phyloP scores from a whole-genome alignment of 2,888 invertebrate genomes.

The Dolichomitus sp. region DNA sequence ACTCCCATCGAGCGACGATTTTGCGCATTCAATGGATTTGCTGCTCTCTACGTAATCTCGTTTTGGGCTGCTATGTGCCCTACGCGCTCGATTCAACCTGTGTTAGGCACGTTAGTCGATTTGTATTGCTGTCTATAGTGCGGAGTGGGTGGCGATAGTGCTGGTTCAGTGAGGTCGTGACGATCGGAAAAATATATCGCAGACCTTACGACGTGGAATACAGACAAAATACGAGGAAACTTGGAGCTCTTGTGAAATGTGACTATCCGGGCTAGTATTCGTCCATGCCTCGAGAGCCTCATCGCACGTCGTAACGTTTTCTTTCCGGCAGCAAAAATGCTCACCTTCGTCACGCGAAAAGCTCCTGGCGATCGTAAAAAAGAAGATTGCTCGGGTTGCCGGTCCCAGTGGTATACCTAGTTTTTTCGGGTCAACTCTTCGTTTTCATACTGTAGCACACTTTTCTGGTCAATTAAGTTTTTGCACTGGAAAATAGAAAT shows the following conservation, averaged over 20 bases:
- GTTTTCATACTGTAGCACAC: slow-evolving; percentile 1
- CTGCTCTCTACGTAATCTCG: slow-evolving; percentile 47
- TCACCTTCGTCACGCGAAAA: slow-evolving; percentile 39
- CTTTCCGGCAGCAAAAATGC: slow-evolving; percentile 4
- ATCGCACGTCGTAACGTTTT: slow-evolving; percentile 20
- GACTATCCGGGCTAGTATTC: neutral
- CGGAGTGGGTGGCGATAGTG: neutral
- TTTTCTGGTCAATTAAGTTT: slow-evolving; percentile 27
- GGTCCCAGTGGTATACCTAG: neutral
- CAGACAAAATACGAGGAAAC: neutral
- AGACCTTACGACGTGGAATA: neutral
- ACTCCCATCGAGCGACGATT: slow-evolving; percentile 44
- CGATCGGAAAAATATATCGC: slow-evolving; percentile 3
- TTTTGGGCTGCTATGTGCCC: slow-evolving; percentile 23
- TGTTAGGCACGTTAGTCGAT: neutral
- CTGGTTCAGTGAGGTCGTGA: neutral
- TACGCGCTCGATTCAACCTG: neutral
- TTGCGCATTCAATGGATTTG: slow-evolving; percentile 54
- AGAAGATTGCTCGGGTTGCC: slow-evolving; percentile 16
- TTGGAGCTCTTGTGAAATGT: neutral
- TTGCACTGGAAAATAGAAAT: neutral
- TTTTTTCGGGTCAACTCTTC: slow-evolving; percentile 25
- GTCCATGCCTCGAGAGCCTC: slow-evolving; percentile 31
- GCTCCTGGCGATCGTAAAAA: slow-evolving; percentile 45
- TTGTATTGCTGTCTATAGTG: slow-evolving; percentile 2